A percentile compares a stretch with the other conserved stretches of the same genome.
Conservation (phyloP, 2,113 vertebrate genomes). For the Thunnus maccoyii region DNA sequence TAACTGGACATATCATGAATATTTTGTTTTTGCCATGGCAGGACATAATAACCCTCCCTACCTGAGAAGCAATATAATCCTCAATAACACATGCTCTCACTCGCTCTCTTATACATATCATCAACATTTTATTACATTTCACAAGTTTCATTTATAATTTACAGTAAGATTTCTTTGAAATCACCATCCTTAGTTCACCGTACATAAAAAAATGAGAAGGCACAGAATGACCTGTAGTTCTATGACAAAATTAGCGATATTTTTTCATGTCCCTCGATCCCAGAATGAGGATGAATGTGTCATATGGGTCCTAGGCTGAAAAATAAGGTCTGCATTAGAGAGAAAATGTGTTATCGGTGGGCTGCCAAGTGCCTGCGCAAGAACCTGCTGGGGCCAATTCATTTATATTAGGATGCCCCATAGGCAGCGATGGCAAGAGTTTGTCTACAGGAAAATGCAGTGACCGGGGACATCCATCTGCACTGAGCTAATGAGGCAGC, state of each 20-base stretch:
- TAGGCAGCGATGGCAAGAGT: conserved; percentile 38
- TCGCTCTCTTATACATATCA: not conserved
- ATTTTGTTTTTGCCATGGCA: too few species aligned
- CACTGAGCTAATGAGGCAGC: conserved; percentile 62
- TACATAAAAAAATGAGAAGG: conserved; percentile 35
- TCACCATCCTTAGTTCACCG: conserved; percentile 9
- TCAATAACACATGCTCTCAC: too few species aligned
- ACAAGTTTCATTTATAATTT: not conserved
- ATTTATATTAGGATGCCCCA: conserved; percentile 65
- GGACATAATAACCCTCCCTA: too few species aligned
- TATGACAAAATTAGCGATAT: conserved; percentile 36
- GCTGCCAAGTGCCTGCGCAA: conserved; percentile 49
- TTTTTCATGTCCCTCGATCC: conserved; percentile 35
- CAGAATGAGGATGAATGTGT: conserved; percentile 54
- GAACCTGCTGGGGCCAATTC: conserved; percentile 58
- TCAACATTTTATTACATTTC: conserved; percentile 14
- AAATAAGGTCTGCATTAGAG: conserved; percentile 48
- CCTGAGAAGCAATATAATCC: too few species aligned
- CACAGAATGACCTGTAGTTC: conserved; percentile 25
- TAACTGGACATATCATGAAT: too few species aligned
- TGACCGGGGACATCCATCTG: conserved; percentile 56
- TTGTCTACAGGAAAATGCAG: conserved; percentile 46
- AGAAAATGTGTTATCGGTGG: conserved; percentile 53
- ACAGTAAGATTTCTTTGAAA: not conserved
- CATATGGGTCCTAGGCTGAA: conserved; percentile 45